Percentiles rank a stretch among this genome's conserved stretches.
These are phyloP conservation scores for Bucorvus abyssinicus DNA, from an alignment of 2,797 vertebrate species.

Conservation along the genomic window DNA sequence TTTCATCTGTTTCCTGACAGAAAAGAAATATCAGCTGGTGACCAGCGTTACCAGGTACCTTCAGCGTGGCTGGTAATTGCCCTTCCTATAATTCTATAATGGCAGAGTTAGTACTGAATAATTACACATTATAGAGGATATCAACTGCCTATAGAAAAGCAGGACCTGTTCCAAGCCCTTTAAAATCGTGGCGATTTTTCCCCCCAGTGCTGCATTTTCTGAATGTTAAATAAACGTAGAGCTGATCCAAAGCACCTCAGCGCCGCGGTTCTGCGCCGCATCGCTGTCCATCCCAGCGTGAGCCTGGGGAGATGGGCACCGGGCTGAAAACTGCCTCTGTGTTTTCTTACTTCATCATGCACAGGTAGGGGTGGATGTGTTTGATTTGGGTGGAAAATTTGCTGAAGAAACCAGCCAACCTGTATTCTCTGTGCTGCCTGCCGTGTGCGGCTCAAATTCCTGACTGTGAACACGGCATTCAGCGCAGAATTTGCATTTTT, in stretches of 20 bases:
- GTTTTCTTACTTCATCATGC: slow-evolving; percentile 1
- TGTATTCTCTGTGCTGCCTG: slow-evolving; percentile 25
- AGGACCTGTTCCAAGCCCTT: not conserved
- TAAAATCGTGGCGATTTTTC: not conserved
- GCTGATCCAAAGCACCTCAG: not conserved
- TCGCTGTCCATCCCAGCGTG: not conserved
- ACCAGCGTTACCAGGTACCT: not conserved
- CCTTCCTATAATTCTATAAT: not conserved
- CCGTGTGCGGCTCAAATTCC: not conserved
- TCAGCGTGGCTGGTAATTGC: not conserved
- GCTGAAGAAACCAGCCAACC: not conserved
- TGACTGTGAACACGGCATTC: not conserved
- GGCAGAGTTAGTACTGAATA: not conserved
- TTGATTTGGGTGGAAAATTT: not conserved
- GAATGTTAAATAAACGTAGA: not conserved
- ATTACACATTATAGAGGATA: not conserved
- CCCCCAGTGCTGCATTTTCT: not conserved
- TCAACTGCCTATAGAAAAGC: not conserved
- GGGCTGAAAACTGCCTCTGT: not conserved
- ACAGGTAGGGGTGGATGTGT: slow-evolving; percentile 28
- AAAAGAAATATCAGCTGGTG: not conserved
- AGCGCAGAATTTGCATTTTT: not conserved
- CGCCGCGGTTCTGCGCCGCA: not conserved
- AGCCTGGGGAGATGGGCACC: not conserved
- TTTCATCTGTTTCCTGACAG: not conserved